Base-by-base conservation (phyloP, 2,888 invertebrate genomes). In the Venusia cambrica region DNA sequence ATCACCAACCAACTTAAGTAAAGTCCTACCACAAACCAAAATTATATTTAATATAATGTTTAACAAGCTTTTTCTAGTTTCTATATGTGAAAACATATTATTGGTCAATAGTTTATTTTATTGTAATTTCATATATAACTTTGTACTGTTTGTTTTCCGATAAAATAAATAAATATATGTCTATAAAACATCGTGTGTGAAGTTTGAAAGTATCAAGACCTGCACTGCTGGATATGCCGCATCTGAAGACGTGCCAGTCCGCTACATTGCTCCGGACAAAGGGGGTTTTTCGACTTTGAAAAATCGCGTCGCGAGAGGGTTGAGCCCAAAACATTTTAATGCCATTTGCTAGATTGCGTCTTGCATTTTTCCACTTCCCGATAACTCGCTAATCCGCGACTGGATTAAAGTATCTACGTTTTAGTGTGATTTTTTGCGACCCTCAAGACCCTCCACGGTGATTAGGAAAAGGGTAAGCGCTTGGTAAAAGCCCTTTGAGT, bases 301-400 rank as follows among this genome's bases (percentile, higher is more conserved):
- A 87, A 87, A 88, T 87, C 81, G 76, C 66, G 67, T 73, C 68
- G 60, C 62, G 75, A 80, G 83, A 78, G 84, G 85, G 85, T 81
- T 83, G 73, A 72, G 64, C 65, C 76, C 72, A 77, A 43, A 87
- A 87, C 88, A 85, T 83, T 87, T 87, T 87, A 88, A 88, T 87
- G 78, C 87, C 84, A 87, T 87, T 85, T 87, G 77, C 78, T 80
- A 87, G 84, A 88, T 88, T 88, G 83, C 80, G 75, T 74, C 81
- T 80, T 85, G 84, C 80, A 84, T 85, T 85, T 85, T 85, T 85
- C 74, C 71, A 62, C 66, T 64, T 65, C 66, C 57, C 57, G 57
- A 64, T 68, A 70, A 68, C 72, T 72, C 58, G 85, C 70, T 87
- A 87, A 85, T 85, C 87, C 81, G 83, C 79, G 79, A 85, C 66